Evolutionary conservation across 2,888 invertebrate genomes (phyloP).

Genomic region (Coelopa pilipes): DNA sequence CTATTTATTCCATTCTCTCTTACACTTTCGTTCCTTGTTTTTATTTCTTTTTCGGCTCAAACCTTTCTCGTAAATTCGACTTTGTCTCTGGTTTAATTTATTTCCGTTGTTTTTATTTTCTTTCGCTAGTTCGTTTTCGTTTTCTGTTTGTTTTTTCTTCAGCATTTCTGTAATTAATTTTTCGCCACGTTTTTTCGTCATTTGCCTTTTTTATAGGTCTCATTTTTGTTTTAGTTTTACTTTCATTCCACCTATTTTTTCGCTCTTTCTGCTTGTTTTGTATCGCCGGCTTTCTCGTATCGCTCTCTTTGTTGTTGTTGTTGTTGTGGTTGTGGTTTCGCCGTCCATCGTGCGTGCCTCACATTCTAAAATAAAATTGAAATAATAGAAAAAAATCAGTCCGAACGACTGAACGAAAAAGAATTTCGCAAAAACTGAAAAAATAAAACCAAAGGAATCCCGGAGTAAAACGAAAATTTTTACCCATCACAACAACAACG

Average conservation of each 20-base stretch:
- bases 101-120: background rate
- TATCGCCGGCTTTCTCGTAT: too few species aligned
- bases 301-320: too few species aligned
- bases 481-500: too few species aligned
- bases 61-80: background rate
- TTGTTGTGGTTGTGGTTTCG: too few species aligned
- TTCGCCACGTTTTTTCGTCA: background rate
- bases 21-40: background rate
- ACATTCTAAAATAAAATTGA: slow-evolving; percentile 1
- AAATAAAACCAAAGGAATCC: too few species aligned
- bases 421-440: too few species aligned
- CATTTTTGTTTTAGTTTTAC: background rate
- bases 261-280: too few species aligned
- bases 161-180: background rate
- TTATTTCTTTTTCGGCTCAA: background rate
- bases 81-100: background rate
- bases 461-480: too few species aligned
- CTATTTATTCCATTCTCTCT: background rate
- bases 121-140: background rate
- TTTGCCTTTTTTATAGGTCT: background rate
- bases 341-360: background rate
- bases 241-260: background rate
- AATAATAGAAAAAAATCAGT: background rate
- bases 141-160: background rate
- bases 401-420: too few species aligned